A percentile compares a stretch with the other conserved stretches of the same genome.
Conservation (phyloP, 2,888 invertebrate genomes). For the Drosophila subquinaria region DNA sequence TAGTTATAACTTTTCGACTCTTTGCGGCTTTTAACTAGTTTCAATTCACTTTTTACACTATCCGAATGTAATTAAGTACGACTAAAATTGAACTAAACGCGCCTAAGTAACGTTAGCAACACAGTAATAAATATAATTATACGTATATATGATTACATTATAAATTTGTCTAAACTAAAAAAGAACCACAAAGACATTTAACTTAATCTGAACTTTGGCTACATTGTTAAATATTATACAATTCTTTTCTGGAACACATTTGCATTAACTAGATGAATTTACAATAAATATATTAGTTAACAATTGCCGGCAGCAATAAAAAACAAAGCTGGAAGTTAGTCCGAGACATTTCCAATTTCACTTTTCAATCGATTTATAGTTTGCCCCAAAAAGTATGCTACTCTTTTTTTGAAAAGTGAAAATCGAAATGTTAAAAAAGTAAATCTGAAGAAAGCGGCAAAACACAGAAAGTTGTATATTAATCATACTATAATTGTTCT, state of each 20-base stretch:
- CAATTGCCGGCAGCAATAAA: constrained; percentile 32
- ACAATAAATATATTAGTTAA: constrained; percentile 35
- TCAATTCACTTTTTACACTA: constrained; percentile 43
- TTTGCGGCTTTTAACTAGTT: constrained; percentile 14
- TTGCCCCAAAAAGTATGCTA: constrained; percentile 1
- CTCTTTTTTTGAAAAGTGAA: not conserved
- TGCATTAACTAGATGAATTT: constrained; percentile 59
- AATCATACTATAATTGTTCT: constrained; percentile 21
- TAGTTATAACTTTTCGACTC: constrained; percentile 21
- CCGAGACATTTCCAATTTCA: not conserved
- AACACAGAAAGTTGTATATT: constrained; percentile 18
- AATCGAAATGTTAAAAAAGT: constrained; percentile 1
- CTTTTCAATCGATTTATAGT: not conserved
- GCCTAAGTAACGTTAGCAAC: constrained; percentile 47
- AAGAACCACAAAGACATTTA: constrained; percentile 38
- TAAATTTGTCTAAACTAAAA: constrained; percentile 66
- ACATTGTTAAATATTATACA: constrained; percentile 65
- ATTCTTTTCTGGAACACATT: constrained; percentile 72
- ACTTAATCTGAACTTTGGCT: constrained; percentile 73
- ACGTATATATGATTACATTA: constrained; percentile 19
- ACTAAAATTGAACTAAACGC: constrained; percentile 72
- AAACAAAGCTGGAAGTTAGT: constrained; percentile 23
- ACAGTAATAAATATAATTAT: constrained; percentile 14
- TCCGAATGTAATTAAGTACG: constrained; percentile 45
- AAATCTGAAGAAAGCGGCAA: constrained; percentile 8